Conservation (phyloP, 2,888 invertebrate genomes). For the Macrosiphum euphorbiae region DNA sequence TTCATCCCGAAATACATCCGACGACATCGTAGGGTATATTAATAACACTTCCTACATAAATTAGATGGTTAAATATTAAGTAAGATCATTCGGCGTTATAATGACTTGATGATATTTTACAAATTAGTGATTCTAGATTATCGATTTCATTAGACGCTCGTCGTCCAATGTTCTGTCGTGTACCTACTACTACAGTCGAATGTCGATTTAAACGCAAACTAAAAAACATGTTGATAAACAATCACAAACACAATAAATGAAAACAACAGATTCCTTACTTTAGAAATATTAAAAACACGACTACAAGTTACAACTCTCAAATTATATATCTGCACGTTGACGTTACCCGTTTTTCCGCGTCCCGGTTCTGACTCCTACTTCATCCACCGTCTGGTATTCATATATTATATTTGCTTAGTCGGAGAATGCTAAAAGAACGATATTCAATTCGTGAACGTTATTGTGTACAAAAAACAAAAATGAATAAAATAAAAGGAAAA, state of each 20-base stretch:
- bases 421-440: not conserved
- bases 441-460: not conserved
- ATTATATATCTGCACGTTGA: not conserved
- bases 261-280: not conserved
- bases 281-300: not conserved
- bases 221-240: not conserved
- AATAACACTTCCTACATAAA: not conserved
- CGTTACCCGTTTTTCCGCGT: not conserved
- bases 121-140: not conserved
- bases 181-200: not conserved
- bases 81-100: not conserved
- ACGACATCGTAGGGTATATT: not conserved
- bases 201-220: not conserved
- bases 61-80: not conserved
- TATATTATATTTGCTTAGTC: not conserved
- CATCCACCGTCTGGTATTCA: not conserved
- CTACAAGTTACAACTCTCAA: not conserved
- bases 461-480: slow-evolving; percentile 10
- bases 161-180: not conserved
- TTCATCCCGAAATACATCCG: not conserved
- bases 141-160: not conserved
- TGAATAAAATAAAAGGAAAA: not conserved
- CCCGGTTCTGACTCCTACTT: not conserved
- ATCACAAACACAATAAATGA: not conserved
- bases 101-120: not conserved